Conservation (phyloP, 2,797 vertebrate genomes). For the Moxostoma hubbsi region DNA sequence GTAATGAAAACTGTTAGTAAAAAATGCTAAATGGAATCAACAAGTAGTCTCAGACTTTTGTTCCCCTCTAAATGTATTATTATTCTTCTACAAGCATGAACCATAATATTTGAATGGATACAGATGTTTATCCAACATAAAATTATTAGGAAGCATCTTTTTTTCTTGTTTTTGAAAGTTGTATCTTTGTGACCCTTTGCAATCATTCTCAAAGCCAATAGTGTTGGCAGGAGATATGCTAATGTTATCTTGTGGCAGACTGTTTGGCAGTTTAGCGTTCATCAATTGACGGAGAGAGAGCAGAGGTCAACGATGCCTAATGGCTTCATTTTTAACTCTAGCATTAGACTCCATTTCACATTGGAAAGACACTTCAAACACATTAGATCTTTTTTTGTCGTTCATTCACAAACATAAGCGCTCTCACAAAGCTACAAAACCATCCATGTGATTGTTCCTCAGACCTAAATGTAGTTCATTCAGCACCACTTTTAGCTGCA, state of each 20-base stretch:
- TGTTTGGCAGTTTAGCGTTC: slow-evolving; percentile 11
- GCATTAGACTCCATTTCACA: slow-evolving; percentile 20
- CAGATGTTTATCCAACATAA: neutral
- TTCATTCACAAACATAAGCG: slow-evolving; percentile 16
- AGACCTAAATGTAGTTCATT: neutral
- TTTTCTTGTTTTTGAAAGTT: neutral
- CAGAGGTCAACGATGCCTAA: slow-evolving; percentile 45
- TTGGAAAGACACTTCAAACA: slow-evolving; percentile 17
- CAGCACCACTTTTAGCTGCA: neutral
- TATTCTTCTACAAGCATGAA: neutral
- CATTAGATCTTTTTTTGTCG: slow-evolving; percentile 24
- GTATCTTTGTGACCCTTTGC: neutral
- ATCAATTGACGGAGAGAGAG: slow-evolving; percentile 39
- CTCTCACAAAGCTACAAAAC: slow-evolving; percentile 13
- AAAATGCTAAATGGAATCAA: no score
- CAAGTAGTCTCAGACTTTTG: no score
- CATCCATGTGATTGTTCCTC: neutral
- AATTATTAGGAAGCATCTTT: neutral
- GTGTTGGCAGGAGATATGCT: slow-evolving; percentile 11
- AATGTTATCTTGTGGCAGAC: slow-evolving; percentile 9
- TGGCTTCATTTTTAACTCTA: slow-evolving; percentile 36
- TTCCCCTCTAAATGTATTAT: neutral
- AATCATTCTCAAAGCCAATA: slow-evolving; percentile 14
- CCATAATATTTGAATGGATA: neutral
- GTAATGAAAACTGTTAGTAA: no score